phyloP scores from a whole-genome alignment of 2,113 vertebrate species.

The Nothoprocta perdicaria region DNA sequence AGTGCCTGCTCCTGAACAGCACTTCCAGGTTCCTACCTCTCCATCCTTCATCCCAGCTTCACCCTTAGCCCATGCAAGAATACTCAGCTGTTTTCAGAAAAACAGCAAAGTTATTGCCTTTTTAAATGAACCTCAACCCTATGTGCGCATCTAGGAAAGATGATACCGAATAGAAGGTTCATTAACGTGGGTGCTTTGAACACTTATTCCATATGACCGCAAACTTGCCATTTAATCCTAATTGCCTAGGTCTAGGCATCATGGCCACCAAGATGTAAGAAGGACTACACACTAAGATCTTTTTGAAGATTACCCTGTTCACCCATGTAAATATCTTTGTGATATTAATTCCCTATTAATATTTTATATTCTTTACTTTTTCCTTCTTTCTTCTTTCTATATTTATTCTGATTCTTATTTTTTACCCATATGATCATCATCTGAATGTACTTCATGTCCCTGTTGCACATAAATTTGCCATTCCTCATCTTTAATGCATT shows the following conservation, averaged over 20 bases:
- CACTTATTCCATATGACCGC: neutral
- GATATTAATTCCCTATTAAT: neutral
- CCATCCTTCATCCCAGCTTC: neutral
- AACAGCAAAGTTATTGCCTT: neutral
- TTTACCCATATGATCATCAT: neutral
- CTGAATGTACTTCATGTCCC: neutral
- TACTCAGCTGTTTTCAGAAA: neutral
- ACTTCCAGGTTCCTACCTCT: neutral
- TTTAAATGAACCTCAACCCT: neutral
- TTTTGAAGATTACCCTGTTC: neutral
- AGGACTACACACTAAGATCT: neutral
- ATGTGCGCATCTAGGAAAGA: neutral
- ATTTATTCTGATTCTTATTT: neutral
- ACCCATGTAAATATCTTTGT: neutral
- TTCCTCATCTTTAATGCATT: neutral
- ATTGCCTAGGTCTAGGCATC: neutral
- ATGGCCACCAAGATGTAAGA: neutral
- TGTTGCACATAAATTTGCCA: neutral
- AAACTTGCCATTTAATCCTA: neutral
- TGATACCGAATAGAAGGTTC: neutral
- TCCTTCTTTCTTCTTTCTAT: neutral
- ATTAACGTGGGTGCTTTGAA: neutral
- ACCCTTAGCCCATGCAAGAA: neutral
- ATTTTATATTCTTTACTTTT: neutral
- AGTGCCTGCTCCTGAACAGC: accelerated